Conservation (phyloP, 2,797 vertebrate species). For the Lepidocolaptes lacrymiger region DNA sequence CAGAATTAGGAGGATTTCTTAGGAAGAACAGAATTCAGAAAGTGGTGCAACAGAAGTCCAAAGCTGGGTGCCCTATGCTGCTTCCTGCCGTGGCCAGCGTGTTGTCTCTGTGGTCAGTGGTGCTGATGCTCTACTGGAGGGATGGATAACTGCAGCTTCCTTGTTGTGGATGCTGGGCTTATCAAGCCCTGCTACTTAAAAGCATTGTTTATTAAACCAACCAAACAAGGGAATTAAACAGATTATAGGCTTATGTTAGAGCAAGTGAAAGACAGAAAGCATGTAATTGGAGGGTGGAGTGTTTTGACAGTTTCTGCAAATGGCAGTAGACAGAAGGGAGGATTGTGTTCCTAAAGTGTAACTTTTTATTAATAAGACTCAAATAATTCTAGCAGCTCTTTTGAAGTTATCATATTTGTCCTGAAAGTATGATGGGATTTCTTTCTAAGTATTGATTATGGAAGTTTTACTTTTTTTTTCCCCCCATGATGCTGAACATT, state of each 20-base stretch:
- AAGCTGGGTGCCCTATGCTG: not conserved
- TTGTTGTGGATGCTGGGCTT: not conserved
- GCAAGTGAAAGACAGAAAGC: constrained; percentile 38
- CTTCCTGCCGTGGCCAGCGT: fast-evolving
- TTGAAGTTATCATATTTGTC: not conserved
- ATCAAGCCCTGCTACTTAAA: constrained; percentile 7
- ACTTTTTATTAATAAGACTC: constrained; percentile 7
- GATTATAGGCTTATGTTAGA: constrained; percentile 48
- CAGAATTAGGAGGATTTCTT: not conserved
- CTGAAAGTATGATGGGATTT: not conserved
- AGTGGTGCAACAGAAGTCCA: not conserved
- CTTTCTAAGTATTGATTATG: not conserved
- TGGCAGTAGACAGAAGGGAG: constrained; percentile 25
- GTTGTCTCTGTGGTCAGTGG: fast-evolving
- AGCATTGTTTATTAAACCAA: constrained; percentile 46
- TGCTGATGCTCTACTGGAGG: not conserved
- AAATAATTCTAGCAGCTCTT: constrained; percentile 11
- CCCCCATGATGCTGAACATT: not conserved
- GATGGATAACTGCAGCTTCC: not conserved
- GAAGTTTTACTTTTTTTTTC: not conserved
- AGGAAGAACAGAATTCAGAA: not conserved
- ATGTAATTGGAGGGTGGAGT: constrained; percentile 39
- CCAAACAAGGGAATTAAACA: constrained; percentile 58
- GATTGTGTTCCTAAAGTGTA: constrained; percentile 15
- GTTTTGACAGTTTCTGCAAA: constrained; percentile 65